Evolutionary conservation across 2,888 invertebrate species (phyloP).

Genomic region (Microctonus aethiopoides): DNA sequence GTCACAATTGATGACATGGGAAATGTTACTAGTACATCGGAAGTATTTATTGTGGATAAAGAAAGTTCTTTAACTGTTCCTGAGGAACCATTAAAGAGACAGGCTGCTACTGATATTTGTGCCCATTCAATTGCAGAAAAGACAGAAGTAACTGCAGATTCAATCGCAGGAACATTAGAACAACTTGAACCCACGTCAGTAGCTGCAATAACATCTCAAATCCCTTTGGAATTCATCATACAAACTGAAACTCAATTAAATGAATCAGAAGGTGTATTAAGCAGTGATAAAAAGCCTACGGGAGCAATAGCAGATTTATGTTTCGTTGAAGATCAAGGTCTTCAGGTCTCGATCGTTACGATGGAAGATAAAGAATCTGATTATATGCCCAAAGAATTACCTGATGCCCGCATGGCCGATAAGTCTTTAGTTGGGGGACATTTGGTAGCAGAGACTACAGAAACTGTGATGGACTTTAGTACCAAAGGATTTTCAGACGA

Average conservation of each 20-base stretch:
- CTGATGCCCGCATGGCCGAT: constrained; percentile 56
- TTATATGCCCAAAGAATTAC: constrained; percentile 63
- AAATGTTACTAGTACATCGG: constrained; percentile 70
- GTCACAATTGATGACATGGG: constrained; percentile 55
- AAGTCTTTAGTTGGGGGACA: constrained; percentile 51
- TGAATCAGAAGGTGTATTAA: constrained; percentile 70
- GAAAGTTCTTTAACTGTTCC: constrained; percentile 66
- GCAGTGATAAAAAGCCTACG: constrained; percentile 63
- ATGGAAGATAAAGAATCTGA: constrained; percentile 69
- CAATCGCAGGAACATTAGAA: constrained; percentile 62
- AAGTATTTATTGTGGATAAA: constrained; percentile 71
- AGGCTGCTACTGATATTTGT: constrained; percentile 67
- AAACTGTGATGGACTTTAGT: constrained; percentile 63
- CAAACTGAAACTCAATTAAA: constrained; percentile 70
- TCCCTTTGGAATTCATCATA: constrained; percentile 70
- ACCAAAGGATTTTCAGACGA: constrained; percentile 57
- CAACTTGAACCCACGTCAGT: constrained; percentile 53
- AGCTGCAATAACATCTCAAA: constrained; percentile 70
- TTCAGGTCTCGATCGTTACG: constrained; percentile 57
- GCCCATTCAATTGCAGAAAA: constrained; percentile 70
- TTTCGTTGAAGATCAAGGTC: constrained; percentile 57
- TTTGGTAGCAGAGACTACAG: constrained; percentile 57
- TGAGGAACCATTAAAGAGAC: constrained; percentile 63
- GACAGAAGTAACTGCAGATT: constrained; percentile 68
- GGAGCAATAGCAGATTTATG: constrained; percentile 53